A percentile compares a stretch with the other conserved stretches of the same genome.
phyloP scores from a whole-genome alignment of 2,888 invertebrate species.

The Watsonalla binaria region DNA sequence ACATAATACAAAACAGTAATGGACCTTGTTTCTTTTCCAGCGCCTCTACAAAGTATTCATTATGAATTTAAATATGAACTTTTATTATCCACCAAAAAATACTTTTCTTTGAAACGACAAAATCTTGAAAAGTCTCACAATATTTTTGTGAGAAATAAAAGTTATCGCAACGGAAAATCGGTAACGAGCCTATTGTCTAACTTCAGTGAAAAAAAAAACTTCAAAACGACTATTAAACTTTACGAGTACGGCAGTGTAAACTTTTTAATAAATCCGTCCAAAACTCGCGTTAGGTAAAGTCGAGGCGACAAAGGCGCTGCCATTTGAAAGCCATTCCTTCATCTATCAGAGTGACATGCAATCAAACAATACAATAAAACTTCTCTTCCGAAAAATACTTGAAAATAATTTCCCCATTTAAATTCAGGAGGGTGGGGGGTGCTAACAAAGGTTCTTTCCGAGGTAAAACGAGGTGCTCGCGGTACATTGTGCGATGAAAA shows the following conservation, averaged over 20 bases:
- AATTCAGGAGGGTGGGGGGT: conserved; percentile 67
- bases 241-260: conserved; percentile 45
- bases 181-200: conserved; percentile 42
- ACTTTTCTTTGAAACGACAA: no score
- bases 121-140: background rate
- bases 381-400: conserved; percentile 76
- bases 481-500: conserved; percentile 54
- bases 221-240: conserved; percentile 60
- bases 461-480: conserved; percentile 61
- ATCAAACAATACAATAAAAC: conserved; percentile 79
- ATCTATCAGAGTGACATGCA: conserved; percentile 76
- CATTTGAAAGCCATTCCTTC: conserved; percentile 67
- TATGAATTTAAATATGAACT: no score
- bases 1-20: no score
- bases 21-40: no score
- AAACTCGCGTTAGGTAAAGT: conserved; percentile 56
- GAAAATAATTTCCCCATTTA: conserved; percentile 77
- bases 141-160: background rate
- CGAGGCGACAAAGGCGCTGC: conserved; percentile 56
- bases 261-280: conserved; percentile 72
- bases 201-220: conserved; percentile 43
- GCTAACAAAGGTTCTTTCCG: conserved; percentile 61
- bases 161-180: conserved; percentile 21
- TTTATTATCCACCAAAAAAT: no score
- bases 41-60: no score